phyloP scores from a whole-genome alignment of 2,113 vertebrate species.

The Setophaga kirtlandii region DNA sequence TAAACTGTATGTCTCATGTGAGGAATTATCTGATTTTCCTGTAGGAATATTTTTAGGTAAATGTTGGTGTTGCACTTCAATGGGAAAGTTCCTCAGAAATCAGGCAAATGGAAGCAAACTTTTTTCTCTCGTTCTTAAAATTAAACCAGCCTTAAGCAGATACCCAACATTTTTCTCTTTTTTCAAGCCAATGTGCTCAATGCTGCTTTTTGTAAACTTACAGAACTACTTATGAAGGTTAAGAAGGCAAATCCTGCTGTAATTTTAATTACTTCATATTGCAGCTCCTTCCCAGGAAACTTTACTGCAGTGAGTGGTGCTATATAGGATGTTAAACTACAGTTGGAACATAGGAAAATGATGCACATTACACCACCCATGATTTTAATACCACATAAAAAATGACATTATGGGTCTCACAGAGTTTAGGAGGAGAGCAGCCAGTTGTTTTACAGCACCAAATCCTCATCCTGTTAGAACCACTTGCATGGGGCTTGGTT shows the following conservation, averaged over 20 bases:
- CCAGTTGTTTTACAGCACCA: not conserved
- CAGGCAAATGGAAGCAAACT: not conserved
- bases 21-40: not conserved
- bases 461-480: not conserved
- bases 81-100: not conserved
- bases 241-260: not conserved
- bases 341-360: not conserved
- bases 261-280: not conserved
- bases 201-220: not conserved
- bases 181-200: not conserved
- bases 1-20: not conserved
- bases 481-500: not conserved
- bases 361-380: not conserved
- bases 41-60: not conserved
- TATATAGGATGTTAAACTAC: not conserved
- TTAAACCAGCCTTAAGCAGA: not conserved
- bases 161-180: not conserved
- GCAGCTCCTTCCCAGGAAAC: not conserved
- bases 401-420: not conserved
- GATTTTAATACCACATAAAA: not conserved
- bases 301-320: not conserved
- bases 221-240: not conserved
- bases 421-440: not conserved
- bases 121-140: not conserved
- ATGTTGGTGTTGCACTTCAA: not conserved